These are phyloP conservation scores for Asbolus verrucosus DNA, from an alignment of 1,140 invertebrate species.

Conservation along the genomic window DNA sequence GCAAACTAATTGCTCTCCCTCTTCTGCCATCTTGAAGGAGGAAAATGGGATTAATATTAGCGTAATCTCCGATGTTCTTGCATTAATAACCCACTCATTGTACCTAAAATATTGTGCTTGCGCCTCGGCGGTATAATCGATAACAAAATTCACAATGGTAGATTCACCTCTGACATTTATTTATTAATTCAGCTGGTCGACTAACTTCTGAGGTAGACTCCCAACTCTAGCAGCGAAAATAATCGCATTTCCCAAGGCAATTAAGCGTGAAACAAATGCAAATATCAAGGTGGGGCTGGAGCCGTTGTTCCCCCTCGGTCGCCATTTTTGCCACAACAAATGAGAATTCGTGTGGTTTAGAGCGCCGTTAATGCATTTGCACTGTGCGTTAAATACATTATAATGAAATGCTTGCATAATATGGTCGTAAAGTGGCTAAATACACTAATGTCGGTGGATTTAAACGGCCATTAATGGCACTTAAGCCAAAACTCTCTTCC, in stretches of 20 bases:
- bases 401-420: constrained; percentile 22
- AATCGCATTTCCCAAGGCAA: background rate
- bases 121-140: background rate
- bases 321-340: constrained; percentile 2
- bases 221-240: constrained; percentile 2
- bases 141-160: constrained; percentile 27
- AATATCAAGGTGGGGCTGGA: background rate
- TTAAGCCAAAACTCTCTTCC: constrained; percentile 1
- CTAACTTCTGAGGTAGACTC: no score
- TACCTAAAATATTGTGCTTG: constrained; percentile 1
- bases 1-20: no score
- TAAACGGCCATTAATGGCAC: constrained; percentile 12
- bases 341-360: background rate
- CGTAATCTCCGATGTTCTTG: constrained; percentile 13
- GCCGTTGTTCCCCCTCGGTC: background rate
- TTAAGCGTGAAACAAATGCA: no score
- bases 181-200: constrained; percentile 6
- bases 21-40: no score
- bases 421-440: constrained; percentile 8
- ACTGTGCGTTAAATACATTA: background rate
- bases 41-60: no score
- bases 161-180: no score
- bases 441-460: constrained; percentile 17
- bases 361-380: background rate
- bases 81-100: constrained; percentile 24